phyloP scores from a whole-genome alignment of 2,113 vertebrate genomes.

The Psophia crepitans region DNA sequence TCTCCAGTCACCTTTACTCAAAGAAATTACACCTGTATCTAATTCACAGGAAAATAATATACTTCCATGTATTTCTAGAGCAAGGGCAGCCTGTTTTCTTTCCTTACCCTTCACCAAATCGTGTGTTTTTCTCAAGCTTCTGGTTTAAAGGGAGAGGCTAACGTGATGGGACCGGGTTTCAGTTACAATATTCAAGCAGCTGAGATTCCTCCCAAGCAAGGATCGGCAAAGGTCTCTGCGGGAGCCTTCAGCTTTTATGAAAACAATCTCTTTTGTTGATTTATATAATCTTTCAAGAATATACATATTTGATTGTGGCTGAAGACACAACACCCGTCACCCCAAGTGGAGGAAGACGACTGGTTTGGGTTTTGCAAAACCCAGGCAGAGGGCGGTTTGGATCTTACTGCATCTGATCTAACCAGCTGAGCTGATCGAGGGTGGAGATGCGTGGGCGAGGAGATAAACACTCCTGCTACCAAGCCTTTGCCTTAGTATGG shows the following conservation, averaged over 20 bases:
- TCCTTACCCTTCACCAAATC: background rate
- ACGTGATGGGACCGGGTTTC: background rate
- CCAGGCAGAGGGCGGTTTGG: background rate
- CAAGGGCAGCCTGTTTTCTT: background rate
- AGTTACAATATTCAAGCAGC: background rate
- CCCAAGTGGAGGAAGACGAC: background rate
- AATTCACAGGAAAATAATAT: background rate
- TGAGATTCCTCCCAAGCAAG: background rate
- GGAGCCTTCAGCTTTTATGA: background rate
- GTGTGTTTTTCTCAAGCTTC: background rate
- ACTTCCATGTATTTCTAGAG: background rate
- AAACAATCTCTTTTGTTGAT: background rate
- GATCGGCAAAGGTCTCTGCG: background rate
- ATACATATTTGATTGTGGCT: background rate
- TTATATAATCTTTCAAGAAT: background rate
- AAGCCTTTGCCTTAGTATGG: background rate
- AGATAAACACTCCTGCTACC: background rate
- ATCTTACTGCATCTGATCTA: background rate
- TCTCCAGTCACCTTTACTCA: conserved; percentile 6
- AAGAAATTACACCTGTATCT: conserved; percentile 18
- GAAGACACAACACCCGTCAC: background rate
- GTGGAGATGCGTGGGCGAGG: background rate
- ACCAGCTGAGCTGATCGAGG: background rate
- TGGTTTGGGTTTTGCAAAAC: background rate
- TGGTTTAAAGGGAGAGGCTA: conserved; percentile 9